These are phyloP conservation scores for Isurus oxyrinchus DNA, from an alignment of 2,113 vertebrate genomes.

Conservation along the genomic window DNA sequence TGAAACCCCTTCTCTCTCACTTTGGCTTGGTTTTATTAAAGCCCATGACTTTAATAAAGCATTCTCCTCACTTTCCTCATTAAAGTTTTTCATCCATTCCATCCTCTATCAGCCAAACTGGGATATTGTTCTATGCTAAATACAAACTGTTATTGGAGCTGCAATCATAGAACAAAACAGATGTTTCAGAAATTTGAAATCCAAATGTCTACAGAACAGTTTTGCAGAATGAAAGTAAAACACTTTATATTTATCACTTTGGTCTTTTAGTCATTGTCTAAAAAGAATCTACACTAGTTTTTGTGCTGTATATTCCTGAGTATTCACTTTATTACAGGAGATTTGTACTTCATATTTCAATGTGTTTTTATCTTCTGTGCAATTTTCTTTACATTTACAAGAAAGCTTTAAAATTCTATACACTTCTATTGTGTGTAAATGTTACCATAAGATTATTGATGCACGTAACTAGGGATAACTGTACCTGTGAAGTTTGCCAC, in stretches of 20 bases:
- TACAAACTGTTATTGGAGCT: neutral
- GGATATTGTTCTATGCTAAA: neutral
- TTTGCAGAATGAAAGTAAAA: neutral
- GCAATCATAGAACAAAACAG: neutral
- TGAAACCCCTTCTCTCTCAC: neutral
- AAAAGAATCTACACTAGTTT: neutral
- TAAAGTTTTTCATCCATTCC: neutral
- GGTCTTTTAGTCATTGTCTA: neutral
- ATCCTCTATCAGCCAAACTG: neutral
- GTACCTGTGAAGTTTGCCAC: constrained; percentile 89
- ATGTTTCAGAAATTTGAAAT: neutral
- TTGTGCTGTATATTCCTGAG: neutral
- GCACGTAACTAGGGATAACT: neutral
- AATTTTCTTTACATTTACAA: neutral
- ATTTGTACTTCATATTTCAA: neutral
- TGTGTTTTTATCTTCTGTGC: neutral
- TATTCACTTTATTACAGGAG: neutral
- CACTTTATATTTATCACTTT: neutral
- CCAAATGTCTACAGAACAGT: neutral
- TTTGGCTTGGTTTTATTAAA: neutral
- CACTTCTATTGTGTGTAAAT: neutral
- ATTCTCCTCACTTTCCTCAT: neutral
- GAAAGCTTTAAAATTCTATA: neutral
- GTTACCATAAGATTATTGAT: neutral
- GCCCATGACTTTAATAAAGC: neutral